These are phyloP conservation scores for Platycheirus rosarum DNA, from an alignment of 2,888 invertebrate species.

Conservation along the genomic window DNA sequence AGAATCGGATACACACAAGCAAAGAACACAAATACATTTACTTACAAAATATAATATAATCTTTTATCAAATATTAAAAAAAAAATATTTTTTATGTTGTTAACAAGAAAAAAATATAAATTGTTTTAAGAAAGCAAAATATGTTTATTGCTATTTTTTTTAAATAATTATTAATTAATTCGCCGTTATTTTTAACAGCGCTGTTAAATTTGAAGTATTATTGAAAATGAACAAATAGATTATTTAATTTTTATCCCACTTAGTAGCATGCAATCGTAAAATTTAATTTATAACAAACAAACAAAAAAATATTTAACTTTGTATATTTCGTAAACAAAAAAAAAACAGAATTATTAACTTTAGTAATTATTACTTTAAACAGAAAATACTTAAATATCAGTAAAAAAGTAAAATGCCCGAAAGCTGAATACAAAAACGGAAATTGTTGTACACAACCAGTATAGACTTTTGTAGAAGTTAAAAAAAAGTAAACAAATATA, in stretches of 20 bases:
- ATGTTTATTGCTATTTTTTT: constrained; percentile 50
- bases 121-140: not conserved
- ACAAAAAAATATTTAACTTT: constrained; percentile 31
- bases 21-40: constrained; percentile 60
- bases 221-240: constrained; percentile 41
- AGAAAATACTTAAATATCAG: constrained; percentile 18
- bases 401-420: constrained; percentile 19
- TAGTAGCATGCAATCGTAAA: constrained; percentile 49
- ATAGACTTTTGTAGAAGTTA: constrained; percentile 29
- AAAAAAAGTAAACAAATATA: constrained; percentile 59
- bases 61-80: constrained; percentile 32
- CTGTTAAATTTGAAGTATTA: constrained; percentile 68
- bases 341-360: constrained; percentile 17
- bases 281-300: constrained; percentile 13
- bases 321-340: constrained; percentile 19
- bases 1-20: constrained; percentile 55
- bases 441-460: constrained; percentile 38
- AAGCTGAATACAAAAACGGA: constrained; percentile 13
- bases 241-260: constrained; percentile 21
- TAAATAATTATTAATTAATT: constrained; percentile 31
- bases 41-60: constrained; percentile 24
- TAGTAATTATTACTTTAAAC: constrained; percentile 42
- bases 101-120: not conserved
- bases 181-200: constrained; percentile 45
- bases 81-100: constrained; percentile 19